A percentile compares a stretch with the other conserved stretches of the same genome.
Evolutionary conservation across 2,888 invertebrate species (phyloP).

Genomic region (Leptinotarsa rubiginosa): DNA sequence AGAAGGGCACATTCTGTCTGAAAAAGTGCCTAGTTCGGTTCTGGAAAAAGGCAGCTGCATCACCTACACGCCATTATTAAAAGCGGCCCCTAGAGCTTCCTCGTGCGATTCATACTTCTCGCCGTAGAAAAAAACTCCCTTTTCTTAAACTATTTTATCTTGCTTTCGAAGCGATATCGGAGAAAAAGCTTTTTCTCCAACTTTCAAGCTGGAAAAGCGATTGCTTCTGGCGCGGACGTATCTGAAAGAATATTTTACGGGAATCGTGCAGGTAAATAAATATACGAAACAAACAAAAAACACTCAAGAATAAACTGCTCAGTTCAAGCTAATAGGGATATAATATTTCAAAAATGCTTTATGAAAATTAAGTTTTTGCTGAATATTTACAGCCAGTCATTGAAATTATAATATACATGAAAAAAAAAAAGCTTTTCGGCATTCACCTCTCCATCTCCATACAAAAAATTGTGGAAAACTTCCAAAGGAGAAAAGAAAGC

Average conservation of each 20-base stretch:
- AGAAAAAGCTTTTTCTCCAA: constrained; percentile 25
- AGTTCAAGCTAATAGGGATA: not conserved
- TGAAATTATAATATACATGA: too few relatives aligned
- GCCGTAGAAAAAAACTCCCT: constrained; percentile 13
- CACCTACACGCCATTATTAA: constrained; percentile 25
- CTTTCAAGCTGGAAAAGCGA: constrained; percentile 21
- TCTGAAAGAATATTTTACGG: constrained; percentile 18
- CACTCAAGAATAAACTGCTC: not conserved
- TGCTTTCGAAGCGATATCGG: constrained; percentile 19
- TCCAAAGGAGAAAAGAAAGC: too few relatives aligned
- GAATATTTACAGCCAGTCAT: too few relatives aligned
- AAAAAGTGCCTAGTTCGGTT: not conserved
- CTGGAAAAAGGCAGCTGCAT: constrained; percentile 23
- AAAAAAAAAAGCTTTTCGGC: too few relatives aligned
- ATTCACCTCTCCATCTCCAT: too few relatives aligned
- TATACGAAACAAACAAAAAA: not conserved
- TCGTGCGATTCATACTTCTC: constrained; percentile 19
- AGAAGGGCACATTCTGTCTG: not conserved
- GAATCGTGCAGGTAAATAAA: constrained; percentile 23
- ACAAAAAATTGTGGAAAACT: too few relatives aligned
- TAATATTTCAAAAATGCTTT: not conserved
- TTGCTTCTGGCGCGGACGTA: constrained; percentile 23
- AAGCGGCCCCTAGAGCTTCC: constrained; percentile 13
- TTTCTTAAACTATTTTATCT: constrained; percentile 23
- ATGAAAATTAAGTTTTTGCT: too few relatives aligned